phyloP scores from a whole-genome alignment of 2,797 vertebrate genomes.

The Rhinogobio ventralis region DNA sequence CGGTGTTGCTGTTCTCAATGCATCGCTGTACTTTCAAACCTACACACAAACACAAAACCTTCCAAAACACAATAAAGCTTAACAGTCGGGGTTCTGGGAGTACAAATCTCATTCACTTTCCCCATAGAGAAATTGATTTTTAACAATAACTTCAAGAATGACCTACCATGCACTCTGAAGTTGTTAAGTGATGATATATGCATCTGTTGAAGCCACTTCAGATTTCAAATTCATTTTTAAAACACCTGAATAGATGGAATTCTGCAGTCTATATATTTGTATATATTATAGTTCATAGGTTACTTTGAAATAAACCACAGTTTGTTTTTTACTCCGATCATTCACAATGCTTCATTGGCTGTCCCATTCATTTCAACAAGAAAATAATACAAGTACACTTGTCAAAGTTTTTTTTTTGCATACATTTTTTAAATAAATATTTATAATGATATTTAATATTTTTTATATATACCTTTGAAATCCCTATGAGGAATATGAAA shows the following conservation, averaged over 20 bases:
- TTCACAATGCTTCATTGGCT: not conserved
- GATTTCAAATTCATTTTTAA: not conserved
- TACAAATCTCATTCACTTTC: not conserved
- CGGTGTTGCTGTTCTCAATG: not conserved
- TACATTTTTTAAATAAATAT: too few species aligned
- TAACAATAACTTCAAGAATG: not conserved
- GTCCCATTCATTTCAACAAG: not conserved
- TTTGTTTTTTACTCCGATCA: not conserved
- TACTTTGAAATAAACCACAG: not conserved
- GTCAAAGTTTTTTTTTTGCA: too few species aligned
- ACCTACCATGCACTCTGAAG: not conserved
- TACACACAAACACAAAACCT: not conserved
- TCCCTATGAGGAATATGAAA: not conserved
- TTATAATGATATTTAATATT: not conserved
- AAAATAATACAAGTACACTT: too few species aligned
- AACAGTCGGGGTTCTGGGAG: not conserved
- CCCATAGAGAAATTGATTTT: not conserved
- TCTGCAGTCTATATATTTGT: not conserved
- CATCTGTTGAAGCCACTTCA: not conserved
- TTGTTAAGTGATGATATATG: not conserved
- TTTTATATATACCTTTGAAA: not conserved
- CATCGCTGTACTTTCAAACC: constrained; percentile 1
- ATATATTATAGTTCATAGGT: not conserved
- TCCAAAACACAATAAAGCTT: not conserved
- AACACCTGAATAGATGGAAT: not conserved